Conservation (phyloP, 37 sponge, comb jelly and placozoan genomes). For the Haliclona indistincta region DNA sequence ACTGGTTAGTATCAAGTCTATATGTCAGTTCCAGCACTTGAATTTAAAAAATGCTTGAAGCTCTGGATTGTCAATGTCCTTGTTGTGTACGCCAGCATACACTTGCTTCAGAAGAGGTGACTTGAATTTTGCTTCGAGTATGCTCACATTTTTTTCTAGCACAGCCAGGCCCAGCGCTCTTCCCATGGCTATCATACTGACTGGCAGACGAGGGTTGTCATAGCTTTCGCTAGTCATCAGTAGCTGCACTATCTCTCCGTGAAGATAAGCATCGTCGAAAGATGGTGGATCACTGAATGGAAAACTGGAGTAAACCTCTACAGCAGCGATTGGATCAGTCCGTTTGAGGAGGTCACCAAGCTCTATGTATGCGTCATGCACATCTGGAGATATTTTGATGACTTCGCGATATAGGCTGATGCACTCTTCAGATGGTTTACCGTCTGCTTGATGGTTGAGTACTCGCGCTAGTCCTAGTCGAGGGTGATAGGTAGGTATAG, state of each 20-base stretch:
- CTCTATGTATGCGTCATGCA: constrained; percentile 98
- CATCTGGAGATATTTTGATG: constrained; percentile 68
- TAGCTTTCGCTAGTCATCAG: constrained; percentile 82
- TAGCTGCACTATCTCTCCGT: constrained; percentile 89
- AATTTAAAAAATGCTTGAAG: constrained; percentile 95
- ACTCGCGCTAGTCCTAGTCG: constrained; percentile 88
- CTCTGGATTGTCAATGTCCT: constrained; percentile 73
- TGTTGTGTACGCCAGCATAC: constrained; percentile 87
- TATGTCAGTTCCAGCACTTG: constrained; percentile 80
- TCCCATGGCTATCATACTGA: constrained; percentile 83
- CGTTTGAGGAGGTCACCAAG: constrained; percentile 83
- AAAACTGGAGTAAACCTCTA: constrained; percentile 84
- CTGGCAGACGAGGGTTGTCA: constrained; percentile 69
- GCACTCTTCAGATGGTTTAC: constrained; percentile 47
- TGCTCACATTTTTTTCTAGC: constrained; percentile 83
- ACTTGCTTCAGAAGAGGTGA: constrained; percentile 76
- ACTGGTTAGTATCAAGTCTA: not conserved
- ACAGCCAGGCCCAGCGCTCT: constrained; percentile 85
- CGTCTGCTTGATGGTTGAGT: constrained; percentile 41
- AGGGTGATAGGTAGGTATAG: constrained; percentile 50
- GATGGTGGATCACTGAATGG: constrained; percentile 87
- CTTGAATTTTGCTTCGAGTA: constrained; percentile 90
- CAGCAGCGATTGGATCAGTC: constrained; percentile 75
- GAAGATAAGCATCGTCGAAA: constrained; percentile 96
- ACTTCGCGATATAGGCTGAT: constrained; percentile 76